Evolutionary conservation across 2,888 invertebrate species (phyloP).

Genomic region (Drosophila formosana): DNA sequence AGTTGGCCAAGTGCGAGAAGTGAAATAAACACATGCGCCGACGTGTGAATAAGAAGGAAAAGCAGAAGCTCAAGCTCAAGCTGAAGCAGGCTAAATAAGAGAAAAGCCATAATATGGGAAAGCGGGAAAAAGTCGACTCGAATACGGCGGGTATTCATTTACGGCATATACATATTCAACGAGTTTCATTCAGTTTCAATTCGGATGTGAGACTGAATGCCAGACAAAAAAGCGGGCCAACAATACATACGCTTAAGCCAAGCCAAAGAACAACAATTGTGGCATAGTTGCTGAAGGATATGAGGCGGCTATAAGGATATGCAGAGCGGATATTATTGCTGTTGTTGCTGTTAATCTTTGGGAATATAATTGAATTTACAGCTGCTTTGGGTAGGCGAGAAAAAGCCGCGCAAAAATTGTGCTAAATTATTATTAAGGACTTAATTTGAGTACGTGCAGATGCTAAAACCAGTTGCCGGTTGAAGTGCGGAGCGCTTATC

Average conservation of each 20-base stretch:
- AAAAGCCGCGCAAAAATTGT: conserved; percentile 33
- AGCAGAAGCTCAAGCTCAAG: not conserved
- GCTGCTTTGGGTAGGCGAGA: conserved; percentile 7
- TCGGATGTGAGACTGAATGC: conserved; percentile 7
- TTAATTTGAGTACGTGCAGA: conserved; percentile 47
- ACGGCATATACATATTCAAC: conserved; percentile 20
- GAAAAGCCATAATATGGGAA: not conserved
- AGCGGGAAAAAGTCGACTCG: conserved; percentile 16
- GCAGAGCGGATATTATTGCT: conserved; percentile 1
- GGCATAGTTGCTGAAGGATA: conserved; percentile 10
- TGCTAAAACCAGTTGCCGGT: conserved; percentile 16
- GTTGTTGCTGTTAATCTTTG: conserved; percentile 11
- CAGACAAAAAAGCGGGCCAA: conserved; percentile 30
- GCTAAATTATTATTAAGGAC: conserved; percentile 56
- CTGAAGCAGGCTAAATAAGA: not conserved
- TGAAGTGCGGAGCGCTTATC: conserved; percentile 7
- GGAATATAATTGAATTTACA: conserved; percentile 21
- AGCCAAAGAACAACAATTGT: conserved; percentile 18
- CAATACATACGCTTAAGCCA: conserved; percentile 10
- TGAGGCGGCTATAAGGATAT: conserved; percentile 8
- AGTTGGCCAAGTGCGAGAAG: conserved; percentile 60
- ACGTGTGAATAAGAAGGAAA: conserved; percentile 46
- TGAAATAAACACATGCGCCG: conserved; percentile 70
- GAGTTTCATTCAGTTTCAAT: conserved; percentile 38
- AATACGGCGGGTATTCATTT: conserved; percentile 17